Evolutionary conservation across 2,113 vertebrate species (phyloP).

Genomic region (Epinephelus fuscoguttatus): DNA sequence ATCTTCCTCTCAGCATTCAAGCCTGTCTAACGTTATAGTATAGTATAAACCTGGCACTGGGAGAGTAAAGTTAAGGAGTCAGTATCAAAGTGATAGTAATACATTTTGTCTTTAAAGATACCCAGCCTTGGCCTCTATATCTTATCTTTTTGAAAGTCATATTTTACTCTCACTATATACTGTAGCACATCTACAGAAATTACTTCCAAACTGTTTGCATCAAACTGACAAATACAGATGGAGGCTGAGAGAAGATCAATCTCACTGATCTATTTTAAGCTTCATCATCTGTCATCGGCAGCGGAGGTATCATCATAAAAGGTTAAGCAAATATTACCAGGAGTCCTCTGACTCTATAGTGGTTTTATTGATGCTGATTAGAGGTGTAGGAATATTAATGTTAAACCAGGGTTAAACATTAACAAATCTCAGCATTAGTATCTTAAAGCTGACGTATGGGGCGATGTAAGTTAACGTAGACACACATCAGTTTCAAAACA

Average conservation of each 20-base stretch:
- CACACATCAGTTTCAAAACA: not conserved
- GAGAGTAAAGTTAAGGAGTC: no score
- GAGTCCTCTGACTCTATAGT: not conserved
- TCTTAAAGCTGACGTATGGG: slow-evolving; percentile 7
- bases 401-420: slow-evolving; percentile 38
- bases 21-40: no score
- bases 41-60: no score
- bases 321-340: not conserved
- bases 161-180: not conserved
- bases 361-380: slow-evolving; percentile 24
- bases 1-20: no score
- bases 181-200: not conserved
- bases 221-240: slow-evolving; percentile 8
- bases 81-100: no score
- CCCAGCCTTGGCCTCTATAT: not conserved
- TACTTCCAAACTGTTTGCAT: not conserved
- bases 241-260: slow-evolving; percentile 27
- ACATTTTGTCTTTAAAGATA: no score
- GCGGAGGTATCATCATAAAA: slow-evolving; percentile 10
- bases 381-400: slow-evolving; percentile 21
- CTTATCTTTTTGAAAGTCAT: not conserved
- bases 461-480: not conserved
- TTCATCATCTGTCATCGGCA: slow-evolving; percentile 34
- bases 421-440: slow-evolving; percentile 29
- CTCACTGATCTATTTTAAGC: slow-evolving; percentile 45